phyloP scores from a whole-genome alignment of 1,140 invertebrate genomes.

The Drosophila santomea region DNA sequence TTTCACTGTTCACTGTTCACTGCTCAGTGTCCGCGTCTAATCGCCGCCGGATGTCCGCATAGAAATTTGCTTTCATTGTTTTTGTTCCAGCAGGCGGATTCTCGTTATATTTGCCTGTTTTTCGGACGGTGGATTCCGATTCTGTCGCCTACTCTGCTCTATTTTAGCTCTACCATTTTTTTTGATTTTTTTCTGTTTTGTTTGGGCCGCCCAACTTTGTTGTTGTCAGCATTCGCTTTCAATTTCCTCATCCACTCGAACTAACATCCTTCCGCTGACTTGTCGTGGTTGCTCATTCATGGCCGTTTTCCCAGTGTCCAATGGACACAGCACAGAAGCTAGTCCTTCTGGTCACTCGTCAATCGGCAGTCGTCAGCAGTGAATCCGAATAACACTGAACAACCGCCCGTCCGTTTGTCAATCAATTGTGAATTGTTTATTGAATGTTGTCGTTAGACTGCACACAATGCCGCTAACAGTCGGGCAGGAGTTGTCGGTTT shows the following conservation, averaged over 20 bases:
- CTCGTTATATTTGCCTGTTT: slow-evolving; percentile 42
- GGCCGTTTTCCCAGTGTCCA: slow-evolving; percentile 39
- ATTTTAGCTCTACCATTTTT: slow-evolving; percentile 21
- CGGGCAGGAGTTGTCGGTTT: slow-evolving; percentile 28
- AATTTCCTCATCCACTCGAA: slow-evolving; percentile 80
- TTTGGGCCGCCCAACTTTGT: slow-evolving; percentile 59
- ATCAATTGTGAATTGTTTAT: slow-evolving; percentile 84
- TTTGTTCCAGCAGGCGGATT: slow-evolving; percentile 49
- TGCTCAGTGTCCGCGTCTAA: slow-evolving; percentile 52
- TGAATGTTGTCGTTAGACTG: slow-evolving; percentile 81
- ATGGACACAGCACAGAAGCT: slow-evolving; percentile 22
- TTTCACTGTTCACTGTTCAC: slow-evolving; percentile 20
- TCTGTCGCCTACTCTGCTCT: slow-evolving; percentile 42
- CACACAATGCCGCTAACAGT: slow-evolving; percentile 59
- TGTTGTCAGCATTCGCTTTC: slow-evolving; percentile 79
- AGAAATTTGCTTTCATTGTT: slow-evolving; percentile 79
- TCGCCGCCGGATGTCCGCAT: slow-evolving; percentile 70
- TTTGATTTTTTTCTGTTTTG: slow-evolving; percentile 25
- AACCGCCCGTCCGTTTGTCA: slow-evolving; percentile 71
- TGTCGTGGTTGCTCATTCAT: slow-evolving; percentile 59
- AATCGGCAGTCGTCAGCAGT: slow-evolving; percentile 63
- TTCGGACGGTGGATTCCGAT: slow-evolving; percentile 6
- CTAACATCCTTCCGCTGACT: slow-evolving; percentile 79
- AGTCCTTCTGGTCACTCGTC: slow-evolving; percentile 36
- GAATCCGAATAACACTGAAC: slow-evolving; percentile 60